Base-by-base conservation (phyloP, 2,888 invertebrate species). In the Chrysomela aeneicollis region DNA sequence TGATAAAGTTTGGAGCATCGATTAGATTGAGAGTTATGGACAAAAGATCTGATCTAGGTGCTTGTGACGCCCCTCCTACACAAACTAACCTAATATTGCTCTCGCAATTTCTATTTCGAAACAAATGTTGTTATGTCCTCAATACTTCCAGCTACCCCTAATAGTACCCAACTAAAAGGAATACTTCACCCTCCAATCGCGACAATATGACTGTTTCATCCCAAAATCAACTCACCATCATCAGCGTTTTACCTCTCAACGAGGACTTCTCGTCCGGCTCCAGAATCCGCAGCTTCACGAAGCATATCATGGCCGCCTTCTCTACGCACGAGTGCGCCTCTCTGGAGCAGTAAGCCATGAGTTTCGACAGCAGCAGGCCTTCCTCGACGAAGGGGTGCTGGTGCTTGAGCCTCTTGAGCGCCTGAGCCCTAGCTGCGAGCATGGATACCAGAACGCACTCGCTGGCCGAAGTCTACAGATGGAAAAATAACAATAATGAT, bases 301-400 rank as follows among this genome's bases (percentile, higher is more conserved):
- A 95, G 77, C 91, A 91, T 74, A 96, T 95, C 95, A 96, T 95
- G 1, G 95, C 95, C 2, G 94, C 93, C 80, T 96, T 96, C 82
- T 96, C 95, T 2, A 95, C 95, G 78, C 94, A 94, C 32, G 95
- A 95, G 81, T 96, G 96, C 22, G 95, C 92, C 81, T 95, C 94
- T 77, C 91, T 92, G 32, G 93, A 93, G 82, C 94, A 94, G 79
- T 94, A 94, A 21, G 95, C 97, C 86, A 98, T 97, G 59, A 98
- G 86, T 83, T 95, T 96, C 8, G 96, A 93, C 35, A 98, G 86
- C 53, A 98, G 85, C 35, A 92, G 88, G 0, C 95, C 95, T 80
- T 98, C 98, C 81, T 96, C 95, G 21, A 93, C 90, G 73, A 91
- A 91, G 0, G 94, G 92, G 79, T 94, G 91, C 75, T 90, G 90